phyloP scores from a whole-genome alignment of 53 echinoderm and acorn worm species.

The Crossaster papposus region DNA sequence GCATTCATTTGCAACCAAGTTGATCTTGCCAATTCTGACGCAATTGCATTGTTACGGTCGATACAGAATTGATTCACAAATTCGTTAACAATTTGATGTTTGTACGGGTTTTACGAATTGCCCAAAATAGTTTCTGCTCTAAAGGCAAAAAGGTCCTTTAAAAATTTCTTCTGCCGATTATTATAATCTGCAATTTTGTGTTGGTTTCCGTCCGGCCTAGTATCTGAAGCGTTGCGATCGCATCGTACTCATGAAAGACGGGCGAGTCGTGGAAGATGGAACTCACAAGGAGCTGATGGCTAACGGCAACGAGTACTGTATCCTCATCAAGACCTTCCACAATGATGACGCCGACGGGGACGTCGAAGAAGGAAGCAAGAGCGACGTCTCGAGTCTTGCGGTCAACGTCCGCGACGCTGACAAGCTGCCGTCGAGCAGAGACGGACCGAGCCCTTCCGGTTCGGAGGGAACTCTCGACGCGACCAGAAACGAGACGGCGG shows the following conservation, averaged over 20 bases:
- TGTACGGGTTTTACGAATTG: too few species aligned
- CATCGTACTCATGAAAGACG: constrained; percentile 78
- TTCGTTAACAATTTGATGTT: too few species aligned
- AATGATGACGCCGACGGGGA: constrained; percentile 49
- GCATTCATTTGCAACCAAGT: too few species aligned
- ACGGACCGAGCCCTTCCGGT: neutral
- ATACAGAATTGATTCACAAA: neutral
- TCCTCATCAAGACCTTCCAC: constrained; percentile 72
- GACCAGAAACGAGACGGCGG: neutral
- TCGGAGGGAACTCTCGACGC: neutral
- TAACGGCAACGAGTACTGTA: constrained; percentile 65
- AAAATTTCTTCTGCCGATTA: too few species aligned
- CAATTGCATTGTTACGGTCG: neutral
- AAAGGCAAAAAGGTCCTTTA: too few species aligned
- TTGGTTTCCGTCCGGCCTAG: neutral
- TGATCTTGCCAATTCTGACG: too few species aligned
- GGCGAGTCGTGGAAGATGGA: constrained; percentile 69
- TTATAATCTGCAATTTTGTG: neutral
- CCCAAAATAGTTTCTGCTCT: too few species aligned
- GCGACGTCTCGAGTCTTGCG: neutral
- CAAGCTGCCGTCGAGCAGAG: neutral
- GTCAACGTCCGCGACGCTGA: neutral
- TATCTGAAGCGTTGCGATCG: constrained; percentile 70
- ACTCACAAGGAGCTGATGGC: constrained; percentile 73
- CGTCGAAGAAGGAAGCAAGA: neutral